Percentiles rank a stretch among this genome's conserved stretches.
Conservation (phyloP, 2,888 invertebrate genomes). For the Ichneumon xanthorius region DNA sequence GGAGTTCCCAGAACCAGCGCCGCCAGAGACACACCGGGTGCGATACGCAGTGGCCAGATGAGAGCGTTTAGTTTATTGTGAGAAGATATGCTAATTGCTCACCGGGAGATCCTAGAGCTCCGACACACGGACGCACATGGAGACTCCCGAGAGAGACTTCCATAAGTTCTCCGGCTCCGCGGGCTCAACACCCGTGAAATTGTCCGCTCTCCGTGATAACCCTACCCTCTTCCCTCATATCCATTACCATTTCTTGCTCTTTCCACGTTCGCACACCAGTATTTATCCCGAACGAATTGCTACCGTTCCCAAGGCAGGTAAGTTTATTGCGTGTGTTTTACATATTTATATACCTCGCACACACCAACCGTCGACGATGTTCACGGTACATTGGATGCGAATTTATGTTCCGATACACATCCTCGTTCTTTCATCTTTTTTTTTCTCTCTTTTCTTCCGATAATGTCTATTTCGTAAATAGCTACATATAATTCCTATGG, state of each 20-base stretch:
- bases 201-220: constrained; percentile 65
- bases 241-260: constrained; percentile 57
- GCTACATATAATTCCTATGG: no score
- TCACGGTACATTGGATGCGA: constrained; percentile 39
- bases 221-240: constrained; percentile 60
- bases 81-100: constrained; percentile 74
- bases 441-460: not conserved
- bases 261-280: constrained; percentile 36
- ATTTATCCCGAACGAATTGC: constrained; percentile 63
- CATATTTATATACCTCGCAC: constrained; percentile 48
- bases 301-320: constrained; percentile 55
- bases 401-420: constrained; percentile 19
- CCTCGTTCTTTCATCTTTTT: constrained; percentile 1
- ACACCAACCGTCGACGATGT: constrained; percentile 13
- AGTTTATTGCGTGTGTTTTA: constrained; percentile 36
- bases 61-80: constrained; percentile 73
- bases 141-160: constrained; percentile 40
- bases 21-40: not conserved
- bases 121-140: constrained; percentile 42
- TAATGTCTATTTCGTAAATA: no score
- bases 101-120: constrained; percentile 25
- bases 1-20: constrained; percentile 12
- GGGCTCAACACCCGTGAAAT: constrained; percentile 71
- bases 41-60: constrained; percentile 57
- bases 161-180: constrained; percentile 48